phyloP scores from a whole-genome alignment of 2,888 invertebrate species.

The Slavum lentiscoides region DNA sequence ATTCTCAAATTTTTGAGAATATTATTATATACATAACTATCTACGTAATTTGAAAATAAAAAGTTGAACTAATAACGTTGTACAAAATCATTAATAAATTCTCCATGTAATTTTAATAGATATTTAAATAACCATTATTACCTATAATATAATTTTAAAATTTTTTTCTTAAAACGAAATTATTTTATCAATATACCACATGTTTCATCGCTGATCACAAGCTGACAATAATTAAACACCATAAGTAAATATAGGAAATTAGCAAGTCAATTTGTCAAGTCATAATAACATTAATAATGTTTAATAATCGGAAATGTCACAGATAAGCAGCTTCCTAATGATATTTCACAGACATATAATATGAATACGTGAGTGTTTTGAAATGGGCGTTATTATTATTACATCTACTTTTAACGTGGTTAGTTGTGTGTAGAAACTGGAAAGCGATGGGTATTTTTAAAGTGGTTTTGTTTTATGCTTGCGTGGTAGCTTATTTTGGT shows the following conservation, averaged over 20 bases:
- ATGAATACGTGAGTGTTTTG: not conserved
- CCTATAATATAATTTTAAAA: too few species aligned
- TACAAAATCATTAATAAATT: too few species aligned
- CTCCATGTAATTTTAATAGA: too few species aligned
- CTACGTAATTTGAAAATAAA: too few species aligned
- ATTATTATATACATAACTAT: too few species aligned
- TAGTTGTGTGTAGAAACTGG: not conserved
- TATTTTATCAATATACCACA: too few species aligned
- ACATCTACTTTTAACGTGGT: not conserved
- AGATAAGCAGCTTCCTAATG: constrained; percentile 14
- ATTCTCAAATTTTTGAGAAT: too few species aligned
- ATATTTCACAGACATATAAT: constrained; percentile 18
- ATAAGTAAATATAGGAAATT: not conserved
- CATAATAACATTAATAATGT: not conserved
- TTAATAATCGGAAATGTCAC: constrained; percentile 20
- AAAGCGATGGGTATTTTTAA: constrained; percentile 21
- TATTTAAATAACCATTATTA: too few species aligned
- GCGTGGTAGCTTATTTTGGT: not conserved
- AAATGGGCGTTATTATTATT: constrained; percentile 29
- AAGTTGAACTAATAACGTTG: too few species aligned
- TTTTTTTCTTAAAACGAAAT: too few species aligned
- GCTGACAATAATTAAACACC: not conserved
- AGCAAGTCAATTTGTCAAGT: not conserved
- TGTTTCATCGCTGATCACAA: not conserved
- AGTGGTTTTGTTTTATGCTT: not conserved